phyloP scores from a whole-genome alignment of 2,113 vertebrate species.

The Ploceus nigricollis region DNA sequence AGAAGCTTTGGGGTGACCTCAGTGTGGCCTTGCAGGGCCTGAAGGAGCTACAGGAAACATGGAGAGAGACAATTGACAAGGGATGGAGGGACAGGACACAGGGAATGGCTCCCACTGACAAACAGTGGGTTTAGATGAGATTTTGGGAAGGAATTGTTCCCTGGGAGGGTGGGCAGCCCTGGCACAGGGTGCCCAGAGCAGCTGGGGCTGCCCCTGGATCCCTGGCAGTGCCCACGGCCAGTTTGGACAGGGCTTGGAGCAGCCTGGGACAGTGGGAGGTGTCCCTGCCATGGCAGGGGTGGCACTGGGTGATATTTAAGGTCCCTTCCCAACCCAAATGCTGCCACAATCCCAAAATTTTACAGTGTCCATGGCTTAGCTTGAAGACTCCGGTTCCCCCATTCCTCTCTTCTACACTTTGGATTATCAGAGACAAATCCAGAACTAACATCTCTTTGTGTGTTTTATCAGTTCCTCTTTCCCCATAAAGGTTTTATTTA shows the following conservation, averaged over 20 bases:
- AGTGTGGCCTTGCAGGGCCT: fast-evolving
- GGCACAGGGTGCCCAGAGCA: background rate
- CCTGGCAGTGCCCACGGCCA: background rate
- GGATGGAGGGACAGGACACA: background rate
- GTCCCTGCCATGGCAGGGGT: background rate
- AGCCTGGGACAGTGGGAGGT: background rate
- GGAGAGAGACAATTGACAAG: fast-evolving
- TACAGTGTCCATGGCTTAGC: fast-evolving
- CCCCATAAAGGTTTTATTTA: conserved; percentile 8
- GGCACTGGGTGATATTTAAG: fast-evolving
- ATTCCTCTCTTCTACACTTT: background rate
- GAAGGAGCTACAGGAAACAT: fast-evolving
- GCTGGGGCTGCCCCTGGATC: background rate
- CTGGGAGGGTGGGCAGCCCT: fast-evolving
- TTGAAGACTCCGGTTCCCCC: fast-evolving
- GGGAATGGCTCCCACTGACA: fast-evolving
- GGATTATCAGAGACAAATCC: background rate
- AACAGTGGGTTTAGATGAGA: fast-evolving
- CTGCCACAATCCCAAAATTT: background rate
- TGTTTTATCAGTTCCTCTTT: background rate
- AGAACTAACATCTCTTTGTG: fast-evolving
- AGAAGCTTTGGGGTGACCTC: background rate
- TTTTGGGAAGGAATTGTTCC: fast-evolving
- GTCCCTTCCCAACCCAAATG: background rate
- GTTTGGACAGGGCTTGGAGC: background rate